Conservation (phyloP, 2,888 invertebrate genomes). For the Lycocerus yunnanus region DNA sequence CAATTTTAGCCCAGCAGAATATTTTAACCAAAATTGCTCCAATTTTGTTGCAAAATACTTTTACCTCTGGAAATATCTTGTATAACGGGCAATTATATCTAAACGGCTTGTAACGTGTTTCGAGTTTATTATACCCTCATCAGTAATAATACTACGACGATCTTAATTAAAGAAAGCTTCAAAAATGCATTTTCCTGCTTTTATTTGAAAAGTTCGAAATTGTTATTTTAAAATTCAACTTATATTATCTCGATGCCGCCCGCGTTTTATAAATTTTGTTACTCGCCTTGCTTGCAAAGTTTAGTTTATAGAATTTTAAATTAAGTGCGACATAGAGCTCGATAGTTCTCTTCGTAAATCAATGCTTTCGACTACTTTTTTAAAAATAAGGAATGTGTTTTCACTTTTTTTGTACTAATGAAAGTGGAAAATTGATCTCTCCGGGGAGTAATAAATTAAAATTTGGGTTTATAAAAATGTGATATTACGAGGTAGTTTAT, state of each 20-base stretch:
- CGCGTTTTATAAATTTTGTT: neutral
- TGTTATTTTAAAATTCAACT: neutral
- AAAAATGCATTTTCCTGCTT: neutral
- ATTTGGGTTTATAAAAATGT: neutral
- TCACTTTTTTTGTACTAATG: neutral
- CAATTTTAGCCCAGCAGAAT: neutral
- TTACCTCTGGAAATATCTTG: neutral
- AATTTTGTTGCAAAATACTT: neutral
- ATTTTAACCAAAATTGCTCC: neutral
- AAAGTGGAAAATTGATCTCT: neutral
- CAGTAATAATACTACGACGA: neutral
- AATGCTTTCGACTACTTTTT: neutral
- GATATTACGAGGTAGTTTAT: neutral
- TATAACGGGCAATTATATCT: neutral
- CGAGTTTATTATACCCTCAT: neutral
- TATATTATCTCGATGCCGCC: neutral
- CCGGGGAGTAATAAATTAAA: neutral
- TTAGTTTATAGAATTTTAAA: neutral
- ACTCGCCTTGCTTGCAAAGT: neutral
- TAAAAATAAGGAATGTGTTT: neutral
- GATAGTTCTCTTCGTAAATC: neutral
- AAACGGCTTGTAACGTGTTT: neutral
- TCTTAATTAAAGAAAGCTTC: neutral
- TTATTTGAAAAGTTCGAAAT: neutral
- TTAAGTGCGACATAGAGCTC: neutral